Evolutionary conservation across 1,140 invertebrate species (phyloP).

Genomic region (Linepithema humile): DNA sequence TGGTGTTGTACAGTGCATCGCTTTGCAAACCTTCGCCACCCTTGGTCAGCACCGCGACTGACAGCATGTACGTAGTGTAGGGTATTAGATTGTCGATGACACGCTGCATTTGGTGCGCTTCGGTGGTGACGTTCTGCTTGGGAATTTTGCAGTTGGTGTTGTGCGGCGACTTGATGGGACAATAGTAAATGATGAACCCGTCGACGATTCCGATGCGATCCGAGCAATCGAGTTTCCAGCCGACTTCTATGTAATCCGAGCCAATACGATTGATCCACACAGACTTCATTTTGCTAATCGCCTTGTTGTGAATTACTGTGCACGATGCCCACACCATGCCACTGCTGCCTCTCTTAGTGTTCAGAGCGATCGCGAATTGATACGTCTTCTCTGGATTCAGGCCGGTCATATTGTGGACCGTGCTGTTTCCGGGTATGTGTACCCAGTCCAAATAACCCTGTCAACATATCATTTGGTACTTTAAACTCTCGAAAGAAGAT

Average conservation of each 20-base stretch:
- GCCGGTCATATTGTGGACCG: conserved; percentile 84
- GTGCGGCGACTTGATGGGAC: conserved; percentile 86
- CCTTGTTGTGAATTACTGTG: conserved; percentile 89
- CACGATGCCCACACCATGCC: conserved; percentile 92
- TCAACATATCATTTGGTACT: conserved; percentile 74
- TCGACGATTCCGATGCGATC: conserved; percentile 87
- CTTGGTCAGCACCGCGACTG: conserved; percentile 89
- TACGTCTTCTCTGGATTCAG: conserved; percentile 83
- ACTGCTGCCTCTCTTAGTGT: conserved; percentile 87
- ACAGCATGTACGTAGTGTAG: conserved; percentile 91
- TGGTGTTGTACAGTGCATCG: conserved; percentile 88
- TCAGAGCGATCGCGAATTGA: conserved; percentile 90
- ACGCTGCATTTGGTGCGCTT: conserved; percentile 78
- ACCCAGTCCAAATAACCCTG: conserved; percentile 87
- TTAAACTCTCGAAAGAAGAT: not conserved
- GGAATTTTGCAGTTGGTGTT: conserved; percentile 82
- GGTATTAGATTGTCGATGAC: conserved; percentile 86
- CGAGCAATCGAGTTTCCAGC: conserved; percentile 90
- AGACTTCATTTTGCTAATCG: conserved; percentile 88
- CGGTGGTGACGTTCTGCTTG: conserved; percentile 83
- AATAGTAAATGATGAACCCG: conserved; percentile 89
- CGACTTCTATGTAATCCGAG: conserved; percentile 86
- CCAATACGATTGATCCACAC: conserved; percentile 86
- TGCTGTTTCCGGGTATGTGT: conserved; percentile 81
- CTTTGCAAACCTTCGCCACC: conserved; percentile 89